Conservation (phyloP, 1,140 invertebrate genomes). For the Nomia melanderi region DNA sequence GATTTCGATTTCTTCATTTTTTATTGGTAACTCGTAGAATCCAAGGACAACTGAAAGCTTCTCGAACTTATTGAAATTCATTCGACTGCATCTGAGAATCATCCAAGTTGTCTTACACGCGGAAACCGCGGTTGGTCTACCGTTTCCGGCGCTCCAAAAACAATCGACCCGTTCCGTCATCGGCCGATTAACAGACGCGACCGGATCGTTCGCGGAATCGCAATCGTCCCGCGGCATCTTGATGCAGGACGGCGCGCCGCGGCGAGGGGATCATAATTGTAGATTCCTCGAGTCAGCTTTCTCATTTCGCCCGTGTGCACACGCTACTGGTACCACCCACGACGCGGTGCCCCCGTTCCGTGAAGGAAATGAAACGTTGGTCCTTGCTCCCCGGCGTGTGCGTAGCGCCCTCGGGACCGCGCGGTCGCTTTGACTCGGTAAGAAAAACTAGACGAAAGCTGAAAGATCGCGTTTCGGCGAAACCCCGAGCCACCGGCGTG, state of each 20-base stretch:
- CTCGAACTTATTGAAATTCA: too few species aligned
- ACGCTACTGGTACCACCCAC: conserved; percentile 30
- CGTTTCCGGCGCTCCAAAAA: too few species aligned
- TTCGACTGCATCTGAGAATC: too few species aligned
- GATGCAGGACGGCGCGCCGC: background rate
- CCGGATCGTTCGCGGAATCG: background rate
- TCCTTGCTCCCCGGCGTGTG: background rate
- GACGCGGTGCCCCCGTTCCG: conserved; percentile 36
- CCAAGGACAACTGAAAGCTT: too few species aligned
- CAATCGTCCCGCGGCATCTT: background rate
- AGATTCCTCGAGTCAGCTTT: conserved; percentile 22
- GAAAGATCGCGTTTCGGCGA: conserved; percentile 28
- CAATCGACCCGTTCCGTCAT: too few species aligned
- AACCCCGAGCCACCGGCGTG: background rate
- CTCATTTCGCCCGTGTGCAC: conserved; percentile 8
- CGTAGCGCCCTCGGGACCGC: background rate
- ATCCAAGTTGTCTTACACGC: too few species aligned
- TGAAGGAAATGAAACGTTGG: conserved; percentile 40
- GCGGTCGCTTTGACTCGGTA: conserved; percentile 12
- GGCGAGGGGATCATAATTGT: conserved; percentile 11
- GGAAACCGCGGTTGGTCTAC: too few species aligned
- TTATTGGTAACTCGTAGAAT: too few species aligned
- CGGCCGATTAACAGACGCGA: too few species aligned
- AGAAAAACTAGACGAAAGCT: conserved; percentile 38
- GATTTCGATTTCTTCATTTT: too few species aligned